A percentile compares a stretch with the other conserved stretches of the same genome.
These are phyloP conservation scores for Zygogramma bicolorata DNA, from an alignment of 2,888 invertebrate species.

Conservation along the genomic window DNA sequence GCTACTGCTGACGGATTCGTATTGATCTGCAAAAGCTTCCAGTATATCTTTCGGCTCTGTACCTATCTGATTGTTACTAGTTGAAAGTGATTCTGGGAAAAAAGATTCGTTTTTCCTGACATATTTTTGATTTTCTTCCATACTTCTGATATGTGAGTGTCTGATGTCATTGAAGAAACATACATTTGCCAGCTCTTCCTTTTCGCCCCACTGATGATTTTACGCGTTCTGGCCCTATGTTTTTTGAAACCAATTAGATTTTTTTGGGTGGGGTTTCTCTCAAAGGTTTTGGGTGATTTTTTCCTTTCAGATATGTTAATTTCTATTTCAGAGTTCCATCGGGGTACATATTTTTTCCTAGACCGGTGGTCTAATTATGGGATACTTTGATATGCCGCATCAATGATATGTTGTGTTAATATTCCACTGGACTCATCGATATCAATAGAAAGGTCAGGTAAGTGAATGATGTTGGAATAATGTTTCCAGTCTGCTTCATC, in stretches of 20 bases:
- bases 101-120: not conserved
- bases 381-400: not conserved
- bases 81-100: not conserved
- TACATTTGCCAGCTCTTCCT: conserved; percentile 12
- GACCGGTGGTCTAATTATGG: not conserved
- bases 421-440: not conserved
- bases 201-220: not conserved
- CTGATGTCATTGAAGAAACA: not conserved
- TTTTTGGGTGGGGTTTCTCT: no score
- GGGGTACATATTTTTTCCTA: not conserved
- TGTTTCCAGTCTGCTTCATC: not conserved
- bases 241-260: no score
- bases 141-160: conserved; percentile 1
- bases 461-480: not conserved
- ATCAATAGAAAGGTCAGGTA: not conserved
- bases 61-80: no score
- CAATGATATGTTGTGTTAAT: not conserved
- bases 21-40: conserved; percentile 23
- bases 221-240: no score
- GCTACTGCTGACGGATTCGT: not conserved
- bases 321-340: no score
- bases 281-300: no score
- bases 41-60: no score
- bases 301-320: no score
- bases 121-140: conserved; percentile 20